Percentiles rank a stretch among this genome's conserved stretches.
These are phyloP conservation scores for Lasius fuliginosus DNA, from an alignment of 2,888 invertebrate species.

Conservation along the genomic window DNA sequence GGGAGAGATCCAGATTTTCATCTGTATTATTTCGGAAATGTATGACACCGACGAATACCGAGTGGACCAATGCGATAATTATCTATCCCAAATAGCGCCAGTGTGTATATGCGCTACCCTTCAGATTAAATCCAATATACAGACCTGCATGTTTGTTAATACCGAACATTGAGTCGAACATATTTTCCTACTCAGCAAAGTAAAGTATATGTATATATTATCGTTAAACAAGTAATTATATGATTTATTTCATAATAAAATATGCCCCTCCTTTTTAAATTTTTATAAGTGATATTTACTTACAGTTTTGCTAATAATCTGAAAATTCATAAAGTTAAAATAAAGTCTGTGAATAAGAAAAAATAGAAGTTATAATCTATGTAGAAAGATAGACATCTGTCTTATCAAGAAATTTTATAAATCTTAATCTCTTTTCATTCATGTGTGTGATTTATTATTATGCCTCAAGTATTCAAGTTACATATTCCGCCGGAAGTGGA, in stretches of 20 bases:
- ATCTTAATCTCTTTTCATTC: neutral
- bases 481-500: neutral
- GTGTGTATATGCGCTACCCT: neutral
- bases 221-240: neutral
- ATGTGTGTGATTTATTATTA: neutral
- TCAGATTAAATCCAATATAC: slow-evolving; percentile 21
- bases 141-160: neutral
- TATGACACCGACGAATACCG: slow-evolving; percentile 38
- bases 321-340: neutral
- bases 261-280: too few species aligned
- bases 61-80: slow-evolving; percentile 45
- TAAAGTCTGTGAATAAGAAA: neutral
- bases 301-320: neutral
- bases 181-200: neutral
- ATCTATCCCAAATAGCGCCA: slow-evolving; percentile 21
- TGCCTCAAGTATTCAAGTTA: slow-evolving; percentile 1
- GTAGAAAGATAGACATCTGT: neutral
- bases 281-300: neutral
- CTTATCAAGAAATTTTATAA: neutral
- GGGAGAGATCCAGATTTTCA: slow-evolving; percentile 44
- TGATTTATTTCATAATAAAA: neutral
- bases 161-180: neutral
- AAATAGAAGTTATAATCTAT: neutral
- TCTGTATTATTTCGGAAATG: slow-evolving; percentile 37
- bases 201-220: neutral